Conservation (phyloP, 2,113 vertebrate species). For the Campylomormyrus tamandua region DNA sequence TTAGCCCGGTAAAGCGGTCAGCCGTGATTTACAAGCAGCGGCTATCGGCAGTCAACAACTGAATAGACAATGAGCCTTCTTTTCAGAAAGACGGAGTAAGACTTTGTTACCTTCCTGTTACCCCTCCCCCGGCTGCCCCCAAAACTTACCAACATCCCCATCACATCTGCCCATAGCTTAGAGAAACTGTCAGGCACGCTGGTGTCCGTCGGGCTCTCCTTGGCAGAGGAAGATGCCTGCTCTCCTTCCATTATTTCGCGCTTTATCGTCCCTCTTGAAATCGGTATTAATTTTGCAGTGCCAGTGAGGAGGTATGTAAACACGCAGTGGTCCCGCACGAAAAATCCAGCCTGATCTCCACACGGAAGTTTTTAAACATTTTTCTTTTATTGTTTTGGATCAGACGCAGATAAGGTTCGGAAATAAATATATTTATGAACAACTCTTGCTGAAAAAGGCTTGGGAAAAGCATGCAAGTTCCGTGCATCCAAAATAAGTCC, state of each 20-base stretch:
- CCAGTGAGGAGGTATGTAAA: not conserved
- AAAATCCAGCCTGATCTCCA: slow-evolving; percentile 37
- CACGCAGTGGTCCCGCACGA: slow-evolving; percentile 10
- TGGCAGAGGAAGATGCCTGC: slow-evolving; percentile 38
- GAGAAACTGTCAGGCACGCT: slow-evolving; percentile 72
- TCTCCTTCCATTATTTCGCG: slow-evolving; percentile 59
- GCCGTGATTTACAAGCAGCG: slow-evolving; percentile 31
- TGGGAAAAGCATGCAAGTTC: not conserved
- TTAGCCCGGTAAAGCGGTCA: not conserved
- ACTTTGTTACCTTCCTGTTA: slow-evolving; percentile 33
- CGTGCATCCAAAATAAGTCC: not conserved
- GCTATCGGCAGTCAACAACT: slow-evolving; percentile 14
- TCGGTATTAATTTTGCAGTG: not conserved
- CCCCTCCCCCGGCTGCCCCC: slow-evolving; percentile 28
- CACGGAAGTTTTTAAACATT: slow-evolving; percentile 28
- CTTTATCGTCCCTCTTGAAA: not conserved
- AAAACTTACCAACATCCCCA: slow-evolving; percentile 93
- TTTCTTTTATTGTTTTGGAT: slow-evolving; percentile 23
- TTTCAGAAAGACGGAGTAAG: slow-evolving; percentile 28
- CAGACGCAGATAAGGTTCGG: not conserved
- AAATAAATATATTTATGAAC: not conserved
- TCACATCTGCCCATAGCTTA: slow-evolving; percentile 86
- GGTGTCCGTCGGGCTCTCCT: slow-evolving; percentile 46
- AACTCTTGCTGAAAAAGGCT: not conserved
- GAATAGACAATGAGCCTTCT: slow-evolving; percentile 33